Percentiles rank a stretch among this genome's conserved stretches.
phyloP scores from a whole-genome alignment of 2,888 invertebrate genomes.

The Microplitis manilae region DNA sequence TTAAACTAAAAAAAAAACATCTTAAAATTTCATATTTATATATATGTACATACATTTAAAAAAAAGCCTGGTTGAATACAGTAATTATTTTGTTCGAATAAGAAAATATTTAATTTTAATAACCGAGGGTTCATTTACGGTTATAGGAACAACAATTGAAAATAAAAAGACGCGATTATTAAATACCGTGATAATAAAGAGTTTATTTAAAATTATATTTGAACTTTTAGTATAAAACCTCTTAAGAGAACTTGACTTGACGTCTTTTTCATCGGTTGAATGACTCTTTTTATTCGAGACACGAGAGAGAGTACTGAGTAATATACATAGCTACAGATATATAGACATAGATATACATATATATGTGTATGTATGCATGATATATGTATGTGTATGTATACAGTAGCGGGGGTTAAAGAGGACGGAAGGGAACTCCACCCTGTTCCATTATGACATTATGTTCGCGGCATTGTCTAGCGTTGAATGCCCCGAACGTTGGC shows the following conservation, averaged over 20 bases:
- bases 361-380: background rate
- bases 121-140: background rate
- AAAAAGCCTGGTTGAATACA: too few relatives aligned
- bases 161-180: slow-evolving; percentile 4
- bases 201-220: slow-evolving; percentile 1
- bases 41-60: too few relatives aligned
- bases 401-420: slow-evolving; percentile 26
- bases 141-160: background rate
- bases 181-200: background rate
- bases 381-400: background rate
- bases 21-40: too few relatives aligned
- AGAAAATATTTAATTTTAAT: background rate
- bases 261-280: slow-evolving; percentile 20
- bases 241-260: slow-evolving; percentile 1
- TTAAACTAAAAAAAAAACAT: too few relatives aligned
- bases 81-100: background rate
- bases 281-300: slow-evolving; percentile 14
- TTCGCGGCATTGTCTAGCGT: slow-evolving; percentile 67
- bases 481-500: slow-evolving; percentile 70
- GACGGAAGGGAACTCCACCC: slow-evolving; percentile 50
- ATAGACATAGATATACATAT: background rate
- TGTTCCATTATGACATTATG: slow-evolving; percentile 70
- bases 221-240: background rate
- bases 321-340: background rate
- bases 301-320: slow-evolving; percentile 2